Evolutionary conservation across 2,113 vertebrate species (phyloP), one percentile per base, ranked within the genome.

Genomic region (Falcunculus frontatus): DNA sequence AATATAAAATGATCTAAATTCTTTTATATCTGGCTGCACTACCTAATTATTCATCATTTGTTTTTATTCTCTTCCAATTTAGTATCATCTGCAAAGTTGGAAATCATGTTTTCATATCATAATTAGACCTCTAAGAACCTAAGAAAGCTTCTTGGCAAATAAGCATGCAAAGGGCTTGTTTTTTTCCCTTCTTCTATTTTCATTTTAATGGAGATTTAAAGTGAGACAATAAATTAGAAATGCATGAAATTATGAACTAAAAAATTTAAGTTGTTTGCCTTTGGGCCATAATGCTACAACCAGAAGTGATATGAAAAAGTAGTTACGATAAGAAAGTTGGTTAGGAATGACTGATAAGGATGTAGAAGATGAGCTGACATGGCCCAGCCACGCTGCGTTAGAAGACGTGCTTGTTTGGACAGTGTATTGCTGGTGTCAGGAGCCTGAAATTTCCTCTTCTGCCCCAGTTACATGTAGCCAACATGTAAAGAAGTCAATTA

Each of bases 41-140:
- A 97, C 96, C 96, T 98, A 98, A 98, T 98, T 98, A 97, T 97
- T 97, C 77, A 90, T 97, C 97, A 98, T 98, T 98, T 98, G 96
- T 97, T 98, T 98, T 98, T 98, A 97, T 97, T 98, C 97, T 98
- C 89, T 97, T 97, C 97, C 97, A 98, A 97, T 98, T 98, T 97
- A 97, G 87, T 94, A 97, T 98, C 97, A 93, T 98, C 96, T 97
- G 95, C 85, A 97, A 98, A 98, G 97, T 94, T 97, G 97, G 87
- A 98, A 98, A 97, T 98, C 86, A 84, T 98, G 95, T 97, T 98
- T 98, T 98, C 96, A 95, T 98, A 98, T 98, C 96, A 93, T 97
- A 98, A 98, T 98, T 98, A 97, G 96, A 90, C 93, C 84, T 96
- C 91, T 97, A 93, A 97, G 95, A 98, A 97, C 77, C 91, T 95